Conservation (phyloP, 2,888 invertebrate species). For the Agrotis ipsilon region DNA sequence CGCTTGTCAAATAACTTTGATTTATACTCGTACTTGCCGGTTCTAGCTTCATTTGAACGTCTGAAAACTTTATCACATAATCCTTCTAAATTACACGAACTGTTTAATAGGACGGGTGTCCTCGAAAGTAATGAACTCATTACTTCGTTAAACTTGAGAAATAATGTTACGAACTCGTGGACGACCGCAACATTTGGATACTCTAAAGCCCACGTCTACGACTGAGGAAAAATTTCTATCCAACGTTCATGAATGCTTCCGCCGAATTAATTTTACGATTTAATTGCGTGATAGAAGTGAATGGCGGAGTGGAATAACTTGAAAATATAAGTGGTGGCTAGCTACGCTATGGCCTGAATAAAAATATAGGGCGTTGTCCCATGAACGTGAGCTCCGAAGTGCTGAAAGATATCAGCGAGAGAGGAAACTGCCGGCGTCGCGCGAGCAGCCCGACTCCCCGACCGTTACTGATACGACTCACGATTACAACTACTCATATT, state of each 20-base stretch:
- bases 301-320: constrained; percentile 32
- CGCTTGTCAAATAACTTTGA: constrained; percentile 57
- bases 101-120: constrained; percentile 52
- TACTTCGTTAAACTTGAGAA: constrained; percentile 63
- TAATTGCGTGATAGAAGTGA: constrained; percentile 40
- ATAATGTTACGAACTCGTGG: constrained; percentile 62
- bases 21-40: constrained; percentile 49
- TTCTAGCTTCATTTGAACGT: constrained; percentile 38
- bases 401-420: constrained; percentile 36
- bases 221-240: constrained; percentile 44
- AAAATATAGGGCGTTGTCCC: constrained; percentile 44
- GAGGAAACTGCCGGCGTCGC: constrained; percentile 32
- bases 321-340: constrained; percentile 33
- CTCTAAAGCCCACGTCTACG: constrained; percentile 26
- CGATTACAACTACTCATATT: constrained; percentile 40
- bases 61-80: constrained; percentile 62
- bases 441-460: constrained; percentile 10
- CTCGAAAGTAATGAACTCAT: constrained; percentile 62
- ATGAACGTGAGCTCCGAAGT: constrained; percentile 27
- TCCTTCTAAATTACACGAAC: constrained; percentile 51
- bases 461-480: constrained; percentile 47
- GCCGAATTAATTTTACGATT: constrained; percentile 39
- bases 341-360: constrained; percentile 27
- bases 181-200: constrained; percentile 51
- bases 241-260: constrained; percentile 46